Conservation (phyloP, 2,888 invertebrate genomes). For the Patella ulyssiponensis region DNA sequence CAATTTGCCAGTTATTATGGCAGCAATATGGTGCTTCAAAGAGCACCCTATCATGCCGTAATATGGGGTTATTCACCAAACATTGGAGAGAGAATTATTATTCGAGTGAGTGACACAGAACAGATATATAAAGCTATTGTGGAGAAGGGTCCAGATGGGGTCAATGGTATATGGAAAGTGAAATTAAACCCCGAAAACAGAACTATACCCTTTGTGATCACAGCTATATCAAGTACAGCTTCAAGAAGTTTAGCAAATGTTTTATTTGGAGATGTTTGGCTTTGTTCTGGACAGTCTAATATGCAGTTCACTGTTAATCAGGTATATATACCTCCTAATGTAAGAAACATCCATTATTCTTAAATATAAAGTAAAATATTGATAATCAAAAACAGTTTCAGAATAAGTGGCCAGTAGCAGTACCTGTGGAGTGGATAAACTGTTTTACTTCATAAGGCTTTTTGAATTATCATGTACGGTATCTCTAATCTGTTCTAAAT, state of each 20-base stretch:
- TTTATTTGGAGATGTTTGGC: conserved; percentile 70
- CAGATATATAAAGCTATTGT: neutral
- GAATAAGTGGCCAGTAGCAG: no score
- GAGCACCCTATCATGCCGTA: neutral
- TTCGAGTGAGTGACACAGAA: neutral
- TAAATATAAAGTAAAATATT: no score
- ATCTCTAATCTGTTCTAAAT: no score
- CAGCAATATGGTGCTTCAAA: neutral
- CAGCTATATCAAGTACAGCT: conserved; percentile 35
- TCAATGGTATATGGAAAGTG: conserved; percentile 7
- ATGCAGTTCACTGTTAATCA: conserved; percentile 61
- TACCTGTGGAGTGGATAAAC: no score
- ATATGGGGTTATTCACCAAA: neutral
- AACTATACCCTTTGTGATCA: conserved; percentile 46
- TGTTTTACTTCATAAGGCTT: no score
- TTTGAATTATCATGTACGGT: no score
- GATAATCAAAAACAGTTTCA: no score
- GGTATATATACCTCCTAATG: conserved; percentile 34
- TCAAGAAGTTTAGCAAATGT: conserved; percentile 51
- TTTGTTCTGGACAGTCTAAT: conserved; percentile 70
- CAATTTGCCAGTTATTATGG: neutral
- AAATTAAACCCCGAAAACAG: conserved; percentile 26
- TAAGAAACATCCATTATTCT: no score
- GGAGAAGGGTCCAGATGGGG: neutral
- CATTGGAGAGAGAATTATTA: neutral